Conservation (phyloP, 2,888 invertebrate species). For the Listrodromus nycthemerus region DNA sequence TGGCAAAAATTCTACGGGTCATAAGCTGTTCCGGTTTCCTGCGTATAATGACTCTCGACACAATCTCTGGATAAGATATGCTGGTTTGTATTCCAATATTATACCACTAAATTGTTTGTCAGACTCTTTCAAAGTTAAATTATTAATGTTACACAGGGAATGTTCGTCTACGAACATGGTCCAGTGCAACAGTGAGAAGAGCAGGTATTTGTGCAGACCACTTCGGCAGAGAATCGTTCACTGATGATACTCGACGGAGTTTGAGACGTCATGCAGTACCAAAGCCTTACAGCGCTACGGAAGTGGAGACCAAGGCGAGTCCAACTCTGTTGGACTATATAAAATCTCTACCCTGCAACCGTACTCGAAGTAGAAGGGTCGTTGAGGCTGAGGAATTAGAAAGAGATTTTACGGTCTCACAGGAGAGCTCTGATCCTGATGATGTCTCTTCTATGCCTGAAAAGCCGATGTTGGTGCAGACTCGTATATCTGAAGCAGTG, state of each 20-base stretch:
- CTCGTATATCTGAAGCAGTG: background rate
- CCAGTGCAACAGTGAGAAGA: slow-evolving; percentile 40
- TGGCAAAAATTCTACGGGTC: slow-evolving; percentile 42
- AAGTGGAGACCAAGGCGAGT: background rate
- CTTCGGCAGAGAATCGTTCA: slow-evolving; percentile 21
- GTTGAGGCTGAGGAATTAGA: background rate
- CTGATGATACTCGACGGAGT: slow-evolving; percentile 1
- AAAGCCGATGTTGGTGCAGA: background rate
- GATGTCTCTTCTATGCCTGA: background rate
- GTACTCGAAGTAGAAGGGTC: slow-evolving; percentile 5
- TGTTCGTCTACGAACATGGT: slow-evolving; percentile 37
- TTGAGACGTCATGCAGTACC: slow-evolving; percentile 39
- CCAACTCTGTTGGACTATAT: slow-evolving; percentile 9
- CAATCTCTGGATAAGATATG: slow-evolving; percentile 47
- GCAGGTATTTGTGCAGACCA: slow-evolving; percentile 44
- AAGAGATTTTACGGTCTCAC: background rate
- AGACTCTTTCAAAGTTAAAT: background rate
- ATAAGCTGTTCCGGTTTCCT: slow-evolving; percentile 49
- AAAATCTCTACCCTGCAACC: slow-evolving; percentile 1
- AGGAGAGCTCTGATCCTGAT: background rate
- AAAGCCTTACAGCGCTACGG: slow-evolving; percentile 33
- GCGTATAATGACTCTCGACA: slow-evolving; percentile 33
- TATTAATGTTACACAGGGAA: slow-evolving; percentile 6
- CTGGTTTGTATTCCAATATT: slow-evolving; percentile 19
- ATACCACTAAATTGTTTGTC: background rate